Conservation (phyloP, 2,113 vertebrate species). For the Ceyx margarethae region DNA sequence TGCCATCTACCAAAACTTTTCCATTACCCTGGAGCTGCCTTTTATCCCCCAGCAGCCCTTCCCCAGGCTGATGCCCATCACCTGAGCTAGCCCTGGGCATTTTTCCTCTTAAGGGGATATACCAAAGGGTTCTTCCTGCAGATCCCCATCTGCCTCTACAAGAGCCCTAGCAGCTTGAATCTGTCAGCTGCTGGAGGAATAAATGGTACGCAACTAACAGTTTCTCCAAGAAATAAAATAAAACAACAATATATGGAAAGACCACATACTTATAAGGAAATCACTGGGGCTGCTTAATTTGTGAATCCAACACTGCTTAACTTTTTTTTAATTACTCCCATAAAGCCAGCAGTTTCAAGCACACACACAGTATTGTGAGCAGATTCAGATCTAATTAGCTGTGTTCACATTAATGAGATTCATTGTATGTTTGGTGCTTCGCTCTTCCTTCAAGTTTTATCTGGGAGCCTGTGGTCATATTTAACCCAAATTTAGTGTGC, state of each 20-base stretch:
- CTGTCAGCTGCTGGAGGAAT: not conserved
- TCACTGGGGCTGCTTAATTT: slow-evolving; percentile 11
- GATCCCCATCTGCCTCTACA: not conserved
- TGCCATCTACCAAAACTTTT: not conserved
- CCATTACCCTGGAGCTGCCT: rapidly evolving
- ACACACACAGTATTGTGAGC: not conserved
- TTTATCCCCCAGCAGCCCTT: not conserved
- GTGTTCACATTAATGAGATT: slow-evolving; percentile 58
- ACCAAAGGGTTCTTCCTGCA: not conserved
- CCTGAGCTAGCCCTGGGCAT: not conserved
- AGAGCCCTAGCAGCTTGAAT: rapidly evolving
- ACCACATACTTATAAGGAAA: not conserved
- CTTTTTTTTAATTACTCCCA: slow-evolving; percentile 55
- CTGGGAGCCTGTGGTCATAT: slow-evolving; percentile 39
- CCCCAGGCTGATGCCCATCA: not conserved
- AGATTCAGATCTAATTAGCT: slow-evolving; percentile 67
- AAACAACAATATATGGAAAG: not conserved
- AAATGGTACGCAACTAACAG: not conserved
- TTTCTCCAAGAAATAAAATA: slow-evolving; percentile 9
- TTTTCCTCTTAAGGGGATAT: not conserved
- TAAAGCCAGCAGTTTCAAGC: slow-evolving; percentile 32
- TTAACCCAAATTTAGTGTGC: slow-evolving; percentile 53
- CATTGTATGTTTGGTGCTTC: slow-evolving; percentile 48
- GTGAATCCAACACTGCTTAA: slow-evolving; percentile 43
- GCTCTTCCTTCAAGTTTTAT: slow-evolving; percentile 53